Evolutionary conservation across 35 echinoderm and acorn worm species (phyloP).

Genomic region (Lytechinus pictus): DNA sequence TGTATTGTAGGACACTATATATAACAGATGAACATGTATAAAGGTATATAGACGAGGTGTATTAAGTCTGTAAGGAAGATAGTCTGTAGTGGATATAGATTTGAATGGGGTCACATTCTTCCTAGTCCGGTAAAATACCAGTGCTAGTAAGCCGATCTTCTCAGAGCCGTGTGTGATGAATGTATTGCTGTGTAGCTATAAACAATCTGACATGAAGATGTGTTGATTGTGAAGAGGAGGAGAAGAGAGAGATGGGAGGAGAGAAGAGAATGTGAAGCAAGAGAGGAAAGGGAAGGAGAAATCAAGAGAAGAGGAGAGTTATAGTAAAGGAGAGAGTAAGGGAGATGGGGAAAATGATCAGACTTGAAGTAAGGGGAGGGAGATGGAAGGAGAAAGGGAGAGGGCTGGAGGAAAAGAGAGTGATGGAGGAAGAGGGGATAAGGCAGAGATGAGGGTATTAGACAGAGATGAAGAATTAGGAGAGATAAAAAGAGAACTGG

Average conservation of each 20-base stretch:
- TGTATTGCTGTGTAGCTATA: slow-evolving; percentile 40
- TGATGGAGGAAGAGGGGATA: not conserved
- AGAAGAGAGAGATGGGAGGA: not conserved
- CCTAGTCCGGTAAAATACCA: slow-evolving; percentile 31
- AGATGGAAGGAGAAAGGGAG: not conserved
- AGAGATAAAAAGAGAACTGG: too few species aligned
- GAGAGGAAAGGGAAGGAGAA: not conserved
- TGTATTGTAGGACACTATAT: not conserved
- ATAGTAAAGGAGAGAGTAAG: not conserved
- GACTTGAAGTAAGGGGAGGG: not conserved
- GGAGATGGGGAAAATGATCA: not conserved
- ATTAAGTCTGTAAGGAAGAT: not conserved
- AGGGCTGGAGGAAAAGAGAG: not conserved
- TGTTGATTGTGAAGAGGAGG: not conserved
- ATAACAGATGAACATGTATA: not conserved
- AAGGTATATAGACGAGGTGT: not conserved
- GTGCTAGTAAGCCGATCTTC: slow-evolving; percentile 14
- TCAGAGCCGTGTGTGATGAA: slow-evolving; percentile 37
- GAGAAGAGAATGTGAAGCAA: not conserved
- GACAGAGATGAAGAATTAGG: too few species aligned
- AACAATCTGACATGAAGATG: slow-evolving; percentile 35
- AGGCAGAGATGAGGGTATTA: too few species aligned
- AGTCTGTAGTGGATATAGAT: not conserved
- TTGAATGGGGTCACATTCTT: slow-evolving; percentile 49
- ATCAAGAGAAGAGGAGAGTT: not conserved